These are phyloP conservation scores for Hirtodrosophila trivittata DNA, from an alignment of 2,888 invertebrate species.

Conservation along the genomic window DNA sequence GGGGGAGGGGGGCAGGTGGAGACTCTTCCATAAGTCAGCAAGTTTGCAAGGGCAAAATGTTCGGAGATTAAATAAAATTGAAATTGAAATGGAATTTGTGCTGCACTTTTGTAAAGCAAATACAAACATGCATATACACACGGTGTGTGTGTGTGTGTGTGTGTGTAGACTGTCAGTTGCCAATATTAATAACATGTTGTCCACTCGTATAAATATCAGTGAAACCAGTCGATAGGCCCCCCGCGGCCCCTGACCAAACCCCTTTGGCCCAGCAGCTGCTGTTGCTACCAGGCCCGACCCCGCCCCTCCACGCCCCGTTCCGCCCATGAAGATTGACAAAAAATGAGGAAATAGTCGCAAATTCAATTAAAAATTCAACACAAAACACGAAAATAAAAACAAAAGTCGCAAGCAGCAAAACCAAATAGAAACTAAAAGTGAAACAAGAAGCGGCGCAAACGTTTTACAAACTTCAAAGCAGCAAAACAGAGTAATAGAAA, in stretches of 20 bases:
- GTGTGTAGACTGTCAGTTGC: constrained; percentile 2
- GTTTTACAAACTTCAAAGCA: constrained; percentile 26
- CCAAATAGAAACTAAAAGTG: constrained; percentile 51
- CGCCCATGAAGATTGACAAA: background rate
- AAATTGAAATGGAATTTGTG: constrained; percentile 52
- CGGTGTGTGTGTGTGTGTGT: background rate
- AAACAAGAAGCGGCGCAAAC: constrained; percentile 21
- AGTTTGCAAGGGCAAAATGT: background rate
- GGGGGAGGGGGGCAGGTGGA: too few species aligned
- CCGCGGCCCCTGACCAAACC: background rate
- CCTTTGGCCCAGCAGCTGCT: background rate
- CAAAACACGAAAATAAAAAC: constrained; percentile 34
- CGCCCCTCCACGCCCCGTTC: background rate
- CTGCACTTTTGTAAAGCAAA: constrained; percentile 37
- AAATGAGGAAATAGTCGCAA: constrained; percentile 51
- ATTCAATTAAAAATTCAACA: constrained; percentile 74
- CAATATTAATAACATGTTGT: constrained; percentile 26
- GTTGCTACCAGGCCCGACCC: too few species aligned
- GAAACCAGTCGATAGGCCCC: constrained; percentile 17
- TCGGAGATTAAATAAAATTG: constrained; percentile 5
- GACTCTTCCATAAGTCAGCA: too few species aligned
- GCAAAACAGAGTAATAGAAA: too few species aligned
- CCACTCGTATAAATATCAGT: constrained; percentile 4
- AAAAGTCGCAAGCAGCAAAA: constrained; percentile 26
- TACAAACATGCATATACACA: background rate